Percentiles rank a stretch among this genome's conserved stretches.
Evolutionary conservation across 2,113 vertebrate genomes (phyloP).

Genomic region (Tachysurus vachellii): DNA sequence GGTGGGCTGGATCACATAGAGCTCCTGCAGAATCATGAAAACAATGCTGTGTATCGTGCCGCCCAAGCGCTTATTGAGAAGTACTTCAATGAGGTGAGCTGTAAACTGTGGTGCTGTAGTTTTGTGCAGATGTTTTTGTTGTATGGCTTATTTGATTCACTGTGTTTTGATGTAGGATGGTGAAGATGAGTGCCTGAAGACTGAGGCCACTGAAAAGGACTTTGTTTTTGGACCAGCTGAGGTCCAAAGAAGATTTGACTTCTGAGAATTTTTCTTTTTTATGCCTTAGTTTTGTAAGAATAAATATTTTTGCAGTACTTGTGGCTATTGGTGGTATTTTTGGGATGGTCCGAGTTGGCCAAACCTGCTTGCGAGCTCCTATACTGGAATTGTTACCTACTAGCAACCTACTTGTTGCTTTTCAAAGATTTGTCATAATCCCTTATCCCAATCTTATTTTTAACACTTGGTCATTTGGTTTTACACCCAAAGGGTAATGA

Average conservation of each 20-base stretch:
- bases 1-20: conserved; percentile 84
- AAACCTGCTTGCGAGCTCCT: neutral
- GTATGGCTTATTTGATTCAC: neutral
- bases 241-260: conserved; percentile 65
- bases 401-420: too few relatives aligned
- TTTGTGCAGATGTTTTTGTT: neutral
- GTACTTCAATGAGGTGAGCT: conserved; percentile 81
- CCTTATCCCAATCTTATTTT: neutral
- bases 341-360: neutral
- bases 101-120: neutral
- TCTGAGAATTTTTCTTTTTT: conserved; percentile 54
- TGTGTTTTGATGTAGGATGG: conserved; percentile 43
- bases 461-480: too few relatives aligned
- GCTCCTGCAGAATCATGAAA: conserved; percentile 82
- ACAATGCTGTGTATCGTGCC: conserved; percentile 74
- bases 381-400: neutral
- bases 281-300: conserved; percentile 6
- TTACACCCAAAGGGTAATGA: too few relatives aligned
- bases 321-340: neutral
- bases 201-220: conserved; percentile 50
- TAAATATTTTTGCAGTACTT: conserved; percentile 48
- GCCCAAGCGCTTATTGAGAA: conserved; percentile 80
- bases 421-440: too few relatives aligned
- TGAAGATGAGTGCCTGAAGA: conserved; percentile 50
- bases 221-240: conserved; percentile 62